phyloP scores from a whole-genome alignment of 2,113 vertebrate species.

The Cynoglossus semilaevis region DNA sequence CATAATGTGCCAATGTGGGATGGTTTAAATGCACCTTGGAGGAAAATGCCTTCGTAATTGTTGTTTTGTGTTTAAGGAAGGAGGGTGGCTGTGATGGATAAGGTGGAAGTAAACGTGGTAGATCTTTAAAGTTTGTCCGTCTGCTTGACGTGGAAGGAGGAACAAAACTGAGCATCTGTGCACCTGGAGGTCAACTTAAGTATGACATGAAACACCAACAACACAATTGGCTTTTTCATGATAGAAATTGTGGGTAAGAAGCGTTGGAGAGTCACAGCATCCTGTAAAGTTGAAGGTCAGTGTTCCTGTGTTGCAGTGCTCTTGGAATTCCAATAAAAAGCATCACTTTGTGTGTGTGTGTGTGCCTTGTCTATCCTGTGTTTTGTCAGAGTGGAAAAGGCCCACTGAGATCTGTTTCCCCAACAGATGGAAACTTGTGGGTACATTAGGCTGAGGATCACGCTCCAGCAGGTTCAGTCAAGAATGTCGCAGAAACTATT shows the following conservation, averaged over 20 bases:
- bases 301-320: conserved; percentile 49
- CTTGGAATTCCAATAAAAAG: conserved; percentile 62
- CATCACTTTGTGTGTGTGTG: conserved; percentile 32
- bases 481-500: conserved; percentile 59
- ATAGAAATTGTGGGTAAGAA: too few relatives aligned
- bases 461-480: conserved; percentile 62
- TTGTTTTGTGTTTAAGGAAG: conserved; percentile 5
- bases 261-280: conserved; percentile 2
- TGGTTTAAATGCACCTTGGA: conserved; percentile 33
- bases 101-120: conserved; percentile 21
- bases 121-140: conserved; percentile 10
- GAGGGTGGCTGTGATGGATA: conserved; percentile 23
- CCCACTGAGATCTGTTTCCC: conserved; percentile 62
- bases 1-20: conserved; percentile 24
- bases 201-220: too few relatives aligned
- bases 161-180: neutral
- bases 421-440: conserved; percentile 70
- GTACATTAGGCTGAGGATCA: conserved; percentile 68
- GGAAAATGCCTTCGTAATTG: conserved; percentile 15
- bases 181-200: too few relatives aligned
- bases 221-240: too few relatives aligned
- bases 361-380: conserved; percentile 39
- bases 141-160: neutral
- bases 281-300: conserved; percentile 38
- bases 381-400: conserved; percentile 34